A percentile compares a stretch with the other conserved stretches of the same genome.
Conservation (phyloP, 2,888 invertebrate species). For the Villa cingulata region DNA sequence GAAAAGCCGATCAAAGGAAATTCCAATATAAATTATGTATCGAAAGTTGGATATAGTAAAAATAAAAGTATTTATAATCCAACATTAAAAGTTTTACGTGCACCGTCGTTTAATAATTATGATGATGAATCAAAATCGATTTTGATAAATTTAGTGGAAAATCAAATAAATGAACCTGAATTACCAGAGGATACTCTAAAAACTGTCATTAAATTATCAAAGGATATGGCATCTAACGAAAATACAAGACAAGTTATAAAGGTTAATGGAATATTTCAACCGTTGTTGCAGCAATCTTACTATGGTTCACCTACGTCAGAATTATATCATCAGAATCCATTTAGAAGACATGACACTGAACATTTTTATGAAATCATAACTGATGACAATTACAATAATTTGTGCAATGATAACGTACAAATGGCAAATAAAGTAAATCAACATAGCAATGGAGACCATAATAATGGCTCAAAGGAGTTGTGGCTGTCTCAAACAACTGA, state of each 20-base stretch:
- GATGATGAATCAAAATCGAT: background rate
- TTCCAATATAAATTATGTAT: background rate
- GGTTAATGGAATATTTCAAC: conserved; percentile 21
- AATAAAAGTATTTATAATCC: background rate
- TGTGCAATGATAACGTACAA: background rate
- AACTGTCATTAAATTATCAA: conserved; percentile 33
- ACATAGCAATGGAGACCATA: background rate
- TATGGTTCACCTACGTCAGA: background rate
- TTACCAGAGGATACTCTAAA: conserved; percentile 34
- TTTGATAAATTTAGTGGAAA: background rate
- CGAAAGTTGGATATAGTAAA: background rate
- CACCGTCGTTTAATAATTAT: background rate
- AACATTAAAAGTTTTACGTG: background rate
- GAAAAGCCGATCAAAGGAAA: too few relatives aligned
- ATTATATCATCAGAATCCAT: conserved; percentile 10
- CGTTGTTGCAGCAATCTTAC: conserved; percentile 30
- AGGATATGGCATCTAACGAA: conserved; percentile 34
- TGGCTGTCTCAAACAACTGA: background rate
- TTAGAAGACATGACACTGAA: conserved; percentile 8
- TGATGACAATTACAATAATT: background rate
- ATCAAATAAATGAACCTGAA: conserved; percentile 20
- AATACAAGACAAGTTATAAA: conserved; percentile 29
- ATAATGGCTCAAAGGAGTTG: background rate
- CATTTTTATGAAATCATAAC: conserved; percentile 9
- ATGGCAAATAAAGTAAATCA: background rate